These are phyloP conservation scores for Danaus plexippus DNA, from an alignment of 1,140 invertebrate genomes.

Conservation along the genomic window DNA sequence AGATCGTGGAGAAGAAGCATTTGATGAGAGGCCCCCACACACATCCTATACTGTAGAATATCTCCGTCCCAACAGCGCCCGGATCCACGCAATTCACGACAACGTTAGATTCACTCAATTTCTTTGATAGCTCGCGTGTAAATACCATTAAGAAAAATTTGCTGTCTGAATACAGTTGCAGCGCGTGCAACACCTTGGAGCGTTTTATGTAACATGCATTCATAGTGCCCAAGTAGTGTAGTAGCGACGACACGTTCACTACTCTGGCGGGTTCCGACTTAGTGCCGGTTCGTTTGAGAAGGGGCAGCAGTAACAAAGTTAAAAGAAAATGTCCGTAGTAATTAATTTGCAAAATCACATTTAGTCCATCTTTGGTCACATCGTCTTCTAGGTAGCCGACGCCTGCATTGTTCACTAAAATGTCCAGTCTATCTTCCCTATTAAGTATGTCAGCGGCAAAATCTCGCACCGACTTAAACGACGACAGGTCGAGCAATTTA, in stretches of 20 bases:
- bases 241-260: constrained; percentile 77
- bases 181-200: constrained; percentile 72
- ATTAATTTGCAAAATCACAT: constrained; percentile 76
- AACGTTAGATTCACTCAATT: constrained; percentile 73
- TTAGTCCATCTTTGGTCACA: constrained; percentile 76
- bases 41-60: constrained; percentile 31
- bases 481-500: constrained; percentile 44
- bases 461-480: constrained; percentile 35
- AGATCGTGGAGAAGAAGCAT: constrained; percentile 33
- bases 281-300: constrained; percentile 59
- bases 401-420: constrained; percentile 83
- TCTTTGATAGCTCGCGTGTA: constrained; percentile 73
- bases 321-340: constrained; percentile 81
- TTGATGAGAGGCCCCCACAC: constrained; percentile 25
- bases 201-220: constrained; percentile 76
- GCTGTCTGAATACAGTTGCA: constrained; percentile 75
- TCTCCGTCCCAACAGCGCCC: constrained; percentile 74
- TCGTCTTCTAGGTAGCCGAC: constrained; percentile 62
- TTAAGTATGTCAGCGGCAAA: constrained; percentile 58
- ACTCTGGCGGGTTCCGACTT: constrained; percentile 73
- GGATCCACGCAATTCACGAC: constrained; percentile 74
- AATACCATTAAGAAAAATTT: constrained; percentile 82
- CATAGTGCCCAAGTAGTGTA: constrained; percentile 72
- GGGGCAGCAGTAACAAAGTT: constrained; percentile 76
- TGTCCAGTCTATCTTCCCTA: constrained; percentile 72